Evolutionary conservation across 2,888 invertebrate species (phyloP), one percentile per base, ranked within the genome.

Genomic region (Cosmia pyralina): DNA sequence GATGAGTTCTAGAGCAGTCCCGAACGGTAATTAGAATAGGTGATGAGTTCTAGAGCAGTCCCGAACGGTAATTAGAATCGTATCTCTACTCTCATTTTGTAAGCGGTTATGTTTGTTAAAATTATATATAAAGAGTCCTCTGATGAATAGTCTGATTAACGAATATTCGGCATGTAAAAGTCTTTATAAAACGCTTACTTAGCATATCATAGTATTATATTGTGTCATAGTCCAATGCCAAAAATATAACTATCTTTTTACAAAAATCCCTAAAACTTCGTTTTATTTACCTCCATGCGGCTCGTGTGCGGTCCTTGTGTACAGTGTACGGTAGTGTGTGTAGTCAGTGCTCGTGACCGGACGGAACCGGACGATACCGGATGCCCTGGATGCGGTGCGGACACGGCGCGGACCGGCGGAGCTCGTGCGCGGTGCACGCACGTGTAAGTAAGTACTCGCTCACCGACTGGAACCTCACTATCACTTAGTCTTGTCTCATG

Each of bases 151-250:
- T 96, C 96, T 96, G 96, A 96, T 95, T 95, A 96, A 94, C 94
- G 92, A 96, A 95, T 96, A 95, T 96, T 95, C 95, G 96, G 96
- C 96, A 96, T 96, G 96, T 96, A 95, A 96, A 96, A 95, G 96
- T 96, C 96, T 96, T 96, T 95, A 96, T 96, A 95, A 96, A 96
- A 95, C 96, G 96, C 96, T 96, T 96, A 96, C 95, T 95, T 96
- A 96, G 96, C 96, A 96, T 96, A 96, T 96, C 96, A 96, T 96
- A 96, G 96, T 96, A 96, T 96, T 96, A 96, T 96, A 96, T 96
- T 96, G 96, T 96, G 96, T 96, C 96, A 96, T 96, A 96, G 96
- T 96, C 96, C 95, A 96, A 96, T 96, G 96, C 96, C 96, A 96
- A 96, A 96, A 96, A 96, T 96, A 96, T 96, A 96, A 96, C 95